phyloP scores from a whole-genome alignment of 2,888 invertebrate genomes.

The Himalopsyche anomala region DNA sequence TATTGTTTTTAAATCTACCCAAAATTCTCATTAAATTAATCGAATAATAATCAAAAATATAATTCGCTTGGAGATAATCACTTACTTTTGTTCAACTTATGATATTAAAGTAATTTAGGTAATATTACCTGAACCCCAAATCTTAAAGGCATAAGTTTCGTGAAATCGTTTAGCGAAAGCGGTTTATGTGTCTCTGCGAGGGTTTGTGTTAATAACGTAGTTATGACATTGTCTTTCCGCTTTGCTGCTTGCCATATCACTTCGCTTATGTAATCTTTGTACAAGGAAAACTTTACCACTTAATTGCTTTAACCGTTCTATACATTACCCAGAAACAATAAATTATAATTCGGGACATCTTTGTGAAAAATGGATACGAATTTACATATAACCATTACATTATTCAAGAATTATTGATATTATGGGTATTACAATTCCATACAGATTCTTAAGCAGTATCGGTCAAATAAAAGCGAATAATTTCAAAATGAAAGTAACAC shows the following conservation, averaged over 20 bases:
- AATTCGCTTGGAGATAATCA: too few relatives aligned
- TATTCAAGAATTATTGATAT: too few relatives aligned
- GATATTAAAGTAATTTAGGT: neutral
- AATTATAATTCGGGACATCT: neutral
- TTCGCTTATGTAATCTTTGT: neutral
- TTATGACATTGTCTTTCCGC: constrained; percentile 22
- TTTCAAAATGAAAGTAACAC: too few relatives aligned
- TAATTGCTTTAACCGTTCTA: neutral
- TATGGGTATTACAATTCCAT: too few relatives aligned
- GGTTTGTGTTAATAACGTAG: constrained; percentile 16
- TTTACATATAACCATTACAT: too few relatives aligned
- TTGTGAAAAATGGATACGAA: neutral
- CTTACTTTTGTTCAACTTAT: neutral
- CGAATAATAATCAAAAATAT: too few relatives aligned
- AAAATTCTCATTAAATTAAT: too few relatives aligned
- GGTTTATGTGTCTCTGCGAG: constrained; percentile 18
- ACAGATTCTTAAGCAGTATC: too few relatives aligned
- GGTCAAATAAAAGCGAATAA: too few relatives aligned
- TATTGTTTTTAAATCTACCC: too few relatives aligned
- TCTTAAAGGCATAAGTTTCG: constrained; percentile 29
- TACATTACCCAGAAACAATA: neutral
- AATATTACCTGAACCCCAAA: constrained; percentile 13
- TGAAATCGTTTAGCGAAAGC: constrained; percentile 18
- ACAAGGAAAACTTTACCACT: constrained; percentile 8
- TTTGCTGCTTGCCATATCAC: constrained; percentile 9